Percentiles rank a stretch among this genome's conserved stretches.
phyloP scores from a whole-genome alignment of 1,140 invertebrate genomes.

The Lineus longissimus region DNA sequence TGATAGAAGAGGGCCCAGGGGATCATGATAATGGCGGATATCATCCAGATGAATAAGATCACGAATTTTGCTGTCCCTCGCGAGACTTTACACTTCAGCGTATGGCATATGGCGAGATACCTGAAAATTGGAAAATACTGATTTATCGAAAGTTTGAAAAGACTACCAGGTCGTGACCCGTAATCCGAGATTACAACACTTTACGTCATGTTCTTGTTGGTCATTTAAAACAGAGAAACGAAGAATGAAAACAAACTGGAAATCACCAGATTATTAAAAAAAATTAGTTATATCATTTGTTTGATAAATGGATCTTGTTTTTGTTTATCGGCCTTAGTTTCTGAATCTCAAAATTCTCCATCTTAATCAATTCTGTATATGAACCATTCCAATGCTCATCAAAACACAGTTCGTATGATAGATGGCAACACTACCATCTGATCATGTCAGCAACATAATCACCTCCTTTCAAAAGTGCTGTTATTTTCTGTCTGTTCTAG shows the following conservation, averaged over 20 bases:
- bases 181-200: background rate
- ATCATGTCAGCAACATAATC: too few species aligned
- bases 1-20: constrained; percentile 90
- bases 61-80: constrained; percentile 77
- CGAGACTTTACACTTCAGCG: constrained; percentile 85
- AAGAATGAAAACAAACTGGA: too few species aligned
- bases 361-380: too few species aligned
- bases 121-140: constrained; percentile 57
- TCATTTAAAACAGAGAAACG: constrained; percentile 12
- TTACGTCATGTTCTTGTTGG: background rate
- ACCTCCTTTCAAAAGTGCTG: too few species aligned
- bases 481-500: too few species aligned
- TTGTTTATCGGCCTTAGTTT: too few species aligned
- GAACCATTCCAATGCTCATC: too few species aligned
- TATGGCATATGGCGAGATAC: constrained; percentile 93
- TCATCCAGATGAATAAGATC: constrained; percentile 87
- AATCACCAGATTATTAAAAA: too few species aligned
- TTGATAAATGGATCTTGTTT: background rate
- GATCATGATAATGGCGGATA: constrained; percentile 75
- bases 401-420: too few species aligned
- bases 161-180: background rate
- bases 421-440: too few species aligned
- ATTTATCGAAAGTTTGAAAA: constrained; percentile 6
- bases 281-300: background rate
- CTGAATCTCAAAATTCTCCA: too few species aligned